A percentile compares a stretch with the other conserved stretches of the same genome.
These are phyloP conservation scores for Myrmophylax atrothorax DNA, from an alignment of 2,113 vertebrate species.

Conservation along the genomic window DNA sequence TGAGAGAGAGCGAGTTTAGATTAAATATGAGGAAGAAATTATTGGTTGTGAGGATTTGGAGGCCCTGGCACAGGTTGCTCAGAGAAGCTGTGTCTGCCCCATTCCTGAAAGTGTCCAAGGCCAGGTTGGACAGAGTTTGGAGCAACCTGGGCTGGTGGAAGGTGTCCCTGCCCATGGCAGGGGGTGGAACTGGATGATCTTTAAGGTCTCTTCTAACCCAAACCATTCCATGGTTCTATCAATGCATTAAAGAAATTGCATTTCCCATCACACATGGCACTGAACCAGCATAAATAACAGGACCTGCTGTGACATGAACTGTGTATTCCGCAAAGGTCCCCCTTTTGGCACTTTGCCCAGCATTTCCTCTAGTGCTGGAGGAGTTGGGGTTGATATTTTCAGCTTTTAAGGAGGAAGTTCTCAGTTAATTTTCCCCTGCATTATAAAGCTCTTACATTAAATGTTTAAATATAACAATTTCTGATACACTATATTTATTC, in stretches of 20 bases:
- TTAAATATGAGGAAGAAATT: neutral
- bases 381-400: neutral
- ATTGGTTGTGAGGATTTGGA: neutral
- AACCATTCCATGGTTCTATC: neutral
- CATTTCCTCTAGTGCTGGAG: neutral
- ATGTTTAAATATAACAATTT: neutral
- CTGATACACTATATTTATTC: neutral
- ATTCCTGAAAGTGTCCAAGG: neutral
- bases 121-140: neutral
- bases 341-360: neutral
- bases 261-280: neutral
- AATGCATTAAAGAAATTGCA: neutral
- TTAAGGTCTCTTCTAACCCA: neutral
- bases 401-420: neutral
- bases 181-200: fast-evolving
- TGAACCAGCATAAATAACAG: neutral
- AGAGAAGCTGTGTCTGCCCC: neutral
- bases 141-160: neutral
- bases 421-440: neutral
- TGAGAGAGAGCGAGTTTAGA: neutral
- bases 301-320: neutral
- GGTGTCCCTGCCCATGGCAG: neutral
- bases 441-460: neutral
- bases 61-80: neutral
- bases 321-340: neutral